Conservation (phyloP, 2,888 invertebrate species). For the Scaptomyza tumidula region DNA sequence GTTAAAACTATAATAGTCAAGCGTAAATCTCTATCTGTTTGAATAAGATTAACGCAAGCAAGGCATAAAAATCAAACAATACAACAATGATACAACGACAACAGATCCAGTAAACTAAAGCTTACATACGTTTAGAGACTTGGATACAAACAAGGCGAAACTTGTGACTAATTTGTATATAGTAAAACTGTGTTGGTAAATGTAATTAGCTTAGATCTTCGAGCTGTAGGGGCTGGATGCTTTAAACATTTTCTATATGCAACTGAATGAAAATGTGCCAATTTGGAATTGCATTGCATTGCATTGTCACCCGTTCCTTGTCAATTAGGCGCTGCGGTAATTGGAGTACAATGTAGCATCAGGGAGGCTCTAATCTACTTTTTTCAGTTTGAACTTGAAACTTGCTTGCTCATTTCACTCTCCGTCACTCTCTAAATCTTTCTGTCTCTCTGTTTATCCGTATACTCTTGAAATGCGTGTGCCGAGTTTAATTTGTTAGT, state of each 20-base stretch:
- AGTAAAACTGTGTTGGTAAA: constrained; percentile 44
- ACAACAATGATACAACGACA: constrained; percentile 32
- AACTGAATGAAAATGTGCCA: constrained; percentile 41
- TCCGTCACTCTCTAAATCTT: background rate
- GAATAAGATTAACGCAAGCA: constrained; percentile 40
- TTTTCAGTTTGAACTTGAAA: constrained; percentile 61
- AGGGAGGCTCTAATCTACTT: constrained; percentile 33
- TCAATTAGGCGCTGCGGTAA: constrained; percentile 61
- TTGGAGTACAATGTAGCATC: constrained; percentile 65
- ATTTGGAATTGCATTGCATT: constrained; percentile 39
- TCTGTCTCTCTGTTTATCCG: constrained; percentile 2
- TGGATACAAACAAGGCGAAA: constrained; percentile 5
- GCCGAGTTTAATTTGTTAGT: constrained; percentile 10
- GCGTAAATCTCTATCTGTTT: constrained; percentile 44
- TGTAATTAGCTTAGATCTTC: constrained; percentile 60
- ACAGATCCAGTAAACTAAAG: constrained; percentile 26
- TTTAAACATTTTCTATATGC: constrained; percentile 30
- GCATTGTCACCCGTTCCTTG: constrained; percentile 70
- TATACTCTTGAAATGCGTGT: constrained; percentile 55
- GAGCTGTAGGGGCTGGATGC: constrained; percentile 14
- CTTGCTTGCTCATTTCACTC: constrained; percentile 1
- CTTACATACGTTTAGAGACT: constrained; percentile 37
- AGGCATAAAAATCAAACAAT: constrained; percentile 37
- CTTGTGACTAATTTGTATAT: background rate
- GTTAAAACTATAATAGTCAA: constrained; percentile 11